Conservation (phyloP, 2,888 invertebrate genomes). For the Hoplodrina ambigua region DNA sequence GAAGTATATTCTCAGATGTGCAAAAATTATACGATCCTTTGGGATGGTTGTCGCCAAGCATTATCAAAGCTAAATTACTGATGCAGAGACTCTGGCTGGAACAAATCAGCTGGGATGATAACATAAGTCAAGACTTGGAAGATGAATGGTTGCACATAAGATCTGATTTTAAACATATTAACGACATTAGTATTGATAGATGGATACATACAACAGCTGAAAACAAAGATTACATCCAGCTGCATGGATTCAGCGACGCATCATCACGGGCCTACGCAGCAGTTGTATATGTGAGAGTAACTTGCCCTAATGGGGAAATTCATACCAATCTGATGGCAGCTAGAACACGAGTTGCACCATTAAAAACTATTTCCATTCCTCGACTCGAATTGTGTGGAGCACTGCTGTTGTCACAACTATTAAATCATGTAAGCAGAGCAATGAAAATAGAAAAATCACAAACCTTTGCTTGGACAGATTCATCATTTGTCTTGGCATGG, state of each 20-base stretch:
- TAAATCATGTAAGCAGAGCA: constrained; percentile 6
- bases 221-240: constrained; percentile 17
- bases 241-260: constrained; percentile 32
- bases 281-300: constrained; percentile 10
- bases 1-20: constrained; percentile 19
- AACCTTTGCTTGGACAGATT: too few relatives aligned
- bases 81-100: constrained; percentile 12
- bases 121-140: constrained; percentile 5
- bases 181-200: constrained; percentile 11
- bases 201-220: constrained; percentile 14
- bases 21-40: constrained; percentile 19
- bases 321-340: constrained; percentile 12
- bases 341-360: constrained; percentile 21
- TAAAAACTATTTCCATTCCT: constrained; percentile 16
- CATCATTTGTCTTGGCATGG: constrained; percentile 15
- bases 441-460: too few relatives aligned
- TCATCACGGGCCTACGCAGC: constrained; percentile 22
- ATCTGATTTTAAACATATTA: constrained; percentile 19
- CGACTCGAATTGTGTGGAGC: too few relatives aligned
- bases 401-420: constrained; percentile 10
- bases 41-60: constrained; percentile 17
- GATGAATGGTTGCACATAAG: constrained; percentile 17
- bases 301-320: not conserved
- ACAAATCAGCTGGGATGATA: constrained; percentile 14
- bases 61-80: not conserved